Evolutionary conservation across 2,113 vertebrate genomes (phyloP), one percentile per base, ranked within the genome.

Genomic region (Hymenochirus boettgeri): DNA sequence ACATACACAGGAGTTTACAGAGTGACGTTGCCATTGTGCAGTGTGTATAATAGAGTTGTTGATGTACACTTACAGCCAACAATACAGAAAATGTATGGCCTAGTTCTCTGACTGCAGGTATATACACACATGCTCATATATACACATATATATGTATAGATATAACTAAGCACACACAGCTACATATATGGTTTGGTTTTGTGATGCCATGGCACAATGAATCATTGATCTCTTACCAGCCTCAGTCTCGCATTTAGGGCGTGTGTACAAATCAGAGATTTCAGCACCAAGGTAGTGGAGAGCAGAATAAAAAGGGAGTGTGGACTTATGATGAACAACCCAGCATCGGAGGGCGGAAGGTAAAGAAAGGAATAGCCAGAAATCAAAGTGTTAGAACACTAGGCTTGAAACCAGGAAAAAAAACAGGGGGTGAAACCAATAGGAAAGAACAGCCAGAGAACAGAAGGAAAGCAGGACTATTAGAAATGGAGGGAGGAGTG

Each of bases 211-310:
- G 5, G 29, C 10, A 10, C 29, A 42, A 42, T 42, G 39, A 42
- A 42, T 42, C 39, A 42, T 42, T 42, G 39, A 42, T 42, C 17
- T n/a, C 39, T 31, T 55, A 25, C 46, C 56, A 24, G 10, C 33
- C 50, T 42, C 65, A 27, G 27, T 29, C 50, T 51, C 27, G 26
- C 23, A 11, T 27, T 29, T 17, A 24, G 56, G 65, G 56, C 29
- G 47, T 67, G 56, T 59, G 12, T 42, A 42, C 35, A 21, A 65
- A 15, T 29, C 19, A 50, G 59, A 37, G 31, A 51, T 52, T 52
- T 67, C 65, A 67, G 65, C 65, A 67, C 65, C 45, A 67, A 24
- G 37, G 47, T 53, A 45, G 48, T 18, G 65, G 65, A 67, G 19
- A 67, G 65, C 65, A 18, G 50, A 4, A 27, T 18, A 7, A 22